Evolutionary conservation across 2,113 vertebrate species (phyloP).

Genomic region (Pedionomus torquatus): DNA sequence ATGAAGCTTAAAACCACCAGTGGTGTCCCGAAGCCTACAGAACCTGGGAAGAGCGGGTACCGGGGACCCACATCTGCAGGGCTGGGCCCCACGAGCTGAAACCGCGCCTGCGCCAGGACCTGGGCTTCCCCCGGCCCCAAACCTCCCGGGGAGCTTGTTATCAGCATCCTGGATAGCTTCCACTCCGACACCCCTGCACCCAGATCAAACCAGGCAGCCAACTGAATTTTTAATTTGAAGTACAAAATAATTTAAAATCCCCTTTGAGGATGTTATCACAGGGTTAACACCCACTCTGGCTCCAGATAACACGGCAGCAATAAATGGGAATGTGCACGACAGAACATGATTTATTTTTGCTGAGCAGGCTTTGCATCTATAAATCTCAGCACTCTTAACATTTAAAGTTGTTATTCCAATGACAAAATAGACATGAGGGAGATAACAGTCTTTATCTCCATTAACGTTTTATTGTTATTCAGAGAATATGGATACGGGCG

Average conservation of each 20-base stretch:
- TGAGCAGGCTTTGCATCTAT: conserved; percentile 43
- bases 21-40: neutral
- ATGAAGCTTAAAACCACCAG: neutral
- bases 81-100: neutral
- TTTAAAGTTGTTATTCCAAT: conserved; percentile 63
- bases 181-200: neutral
- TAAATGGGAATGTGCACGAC: neutral
- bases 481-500: conserved; percentile 41
- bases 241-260: neutral
- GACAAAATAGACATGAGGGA: conserved; percentile 70
- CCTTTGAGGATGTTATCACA: conserved; percentile 13
- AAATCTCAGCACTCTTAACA: conserved; percentile 65
- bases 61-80: accelerated
- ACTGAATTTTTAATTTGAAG: neutral
- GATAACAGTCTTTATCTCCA: conserved; percentile 65
- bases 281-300: conserved; percentile 25
- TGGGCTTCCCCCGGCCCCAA: accelerated
- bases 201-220: neutral
- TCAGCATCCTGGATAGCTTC: neutral
- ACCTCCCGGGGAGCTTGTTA: accelerated
- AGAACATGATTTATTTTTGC: conserved; percentile 53
- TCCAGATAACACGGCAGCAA: neutral
- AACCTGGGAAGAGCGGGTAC: neutral
- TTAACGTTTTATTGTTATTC: conserved; percentile 70
- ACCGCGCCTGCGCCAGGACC: accelerated